Conservation (phyloP, 2,888 invertebrate species). For the Lucinisca nassula region DNA sequence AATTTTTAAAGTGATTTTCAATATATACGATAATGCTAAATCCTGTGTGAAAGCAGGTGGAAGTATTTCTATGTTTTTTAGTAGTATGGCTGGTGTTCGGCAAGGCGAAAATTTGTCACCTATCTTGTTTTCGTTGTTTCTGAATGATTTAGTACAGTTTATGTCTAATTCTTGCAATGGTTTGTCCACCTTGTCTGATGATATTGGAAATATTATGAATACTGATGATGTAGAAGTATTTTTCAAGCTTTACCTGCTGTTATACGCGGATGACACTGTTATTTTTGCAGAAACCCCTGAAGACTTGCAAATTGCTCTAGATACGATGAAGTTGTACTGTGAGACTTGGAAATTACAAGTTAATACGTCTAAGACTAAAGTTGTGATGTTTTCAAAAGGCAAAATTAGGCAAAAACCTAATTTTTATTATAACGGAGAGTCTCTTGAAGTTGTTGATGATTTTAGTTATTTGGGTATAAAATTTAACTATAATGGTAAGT, state of each 20-base stretch:
- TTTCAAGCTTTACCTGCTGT: not conserved
- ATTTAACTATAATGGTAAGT: not conserved
- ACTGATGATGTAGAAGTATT: not conserved
- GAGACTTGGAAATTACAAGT: too few relatives aligned
- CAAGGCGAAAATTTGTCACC: too few relatives aligned
- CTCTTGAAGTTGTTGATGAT: not conserved
- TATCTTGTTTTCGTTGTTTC: too few relatives aligned
- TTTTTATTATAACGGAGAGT: not conserved
- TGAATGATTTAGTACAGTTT: too few relatives aligned
- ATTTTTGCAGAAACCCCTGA: not conserved
- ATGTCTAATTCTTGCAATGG: too few relatives aligned
- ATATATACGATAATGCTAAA: slow-evolving; percentile 6
- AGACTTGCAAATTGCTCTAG: not conserved
- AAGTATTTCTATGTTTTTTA: too few relatives aligned
- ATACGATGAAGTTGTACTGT: not conserved
- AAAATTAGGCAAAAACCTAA: not conserved
- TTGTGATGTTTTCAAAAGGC: not conserved
- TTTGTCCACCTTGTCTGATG: too few relatives aligned
- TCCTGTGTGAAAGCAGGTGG: not conserved
- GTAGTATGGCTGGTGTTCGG: too few relatives aligned
- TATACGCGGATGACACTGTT: not conserved
- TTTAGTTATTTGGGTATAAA: not conserved
- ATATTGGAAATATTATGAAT: not conserved
- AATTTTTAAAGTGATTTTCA: not conserved
- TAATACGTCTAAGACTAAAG: too few relatives aligned